Evolutionary conservation across 2,888 invertebrate genomes (phyloP).

Genomic region (Phortica okadai): DNA sequence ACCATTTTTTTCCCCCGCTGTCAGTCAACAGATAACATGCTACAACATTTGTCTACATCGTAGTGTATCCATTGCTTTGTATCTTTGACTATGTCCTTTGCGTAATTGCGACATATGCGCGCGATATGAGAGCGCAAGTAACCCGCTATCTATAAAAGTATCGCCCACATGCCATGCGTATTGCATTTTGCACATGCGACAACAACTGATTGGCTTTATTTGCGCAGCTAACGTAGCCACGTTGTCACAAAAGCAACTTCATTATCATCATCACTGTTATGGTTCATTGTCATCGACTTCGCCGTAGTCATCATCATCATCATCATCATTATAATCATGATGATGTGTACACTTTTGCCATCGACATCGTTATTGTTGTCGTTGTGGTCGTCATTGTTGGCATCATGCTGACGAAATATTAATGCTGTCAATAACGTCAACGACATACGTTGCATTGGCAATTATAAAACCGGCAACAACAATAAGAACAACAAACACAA

Average conservation of each 20-base stretch:
- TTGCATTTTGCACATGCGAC: neutral
- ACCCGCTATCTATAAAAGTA: neutral
- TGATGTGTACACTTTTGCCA: neutral
- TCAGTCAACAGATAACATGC: neutral
- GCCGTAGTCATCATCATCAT: neutral
- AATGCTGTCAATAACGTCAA: neutral
- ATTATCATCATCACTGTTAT: too few species aligned
- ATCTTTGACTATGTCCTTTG: neutral
- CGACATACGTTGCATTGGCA: neutral
- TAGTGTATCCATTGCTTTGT: too few species aligned
- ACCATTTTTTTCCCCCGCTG: too few species aligned
- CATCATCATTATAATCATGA: neutral
- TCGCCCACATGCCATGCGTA: neutral
- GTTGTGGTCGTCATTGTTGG: too few species aligned
- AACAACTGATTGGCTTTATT: slow-evolving; percentile 4
- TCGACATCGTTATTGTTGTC: too few species aligned
- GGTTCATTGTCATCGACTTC: neutral
- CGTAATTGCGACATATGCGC: slow-evolving; percentile 5
- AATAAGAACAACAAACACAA: neutral
- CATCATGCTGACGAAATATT: neutral
- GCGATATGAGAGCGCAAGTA: neutral
- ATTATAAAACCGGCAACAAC: neutral
- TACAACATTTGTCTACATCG: neutral
- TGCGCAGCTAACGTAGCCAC: neutral
- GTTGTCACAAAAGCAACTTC: too few species aligned